Conservation (phyloP, 1,140 invertebrate genomes). For the Caerostris extrusa region DNA sequence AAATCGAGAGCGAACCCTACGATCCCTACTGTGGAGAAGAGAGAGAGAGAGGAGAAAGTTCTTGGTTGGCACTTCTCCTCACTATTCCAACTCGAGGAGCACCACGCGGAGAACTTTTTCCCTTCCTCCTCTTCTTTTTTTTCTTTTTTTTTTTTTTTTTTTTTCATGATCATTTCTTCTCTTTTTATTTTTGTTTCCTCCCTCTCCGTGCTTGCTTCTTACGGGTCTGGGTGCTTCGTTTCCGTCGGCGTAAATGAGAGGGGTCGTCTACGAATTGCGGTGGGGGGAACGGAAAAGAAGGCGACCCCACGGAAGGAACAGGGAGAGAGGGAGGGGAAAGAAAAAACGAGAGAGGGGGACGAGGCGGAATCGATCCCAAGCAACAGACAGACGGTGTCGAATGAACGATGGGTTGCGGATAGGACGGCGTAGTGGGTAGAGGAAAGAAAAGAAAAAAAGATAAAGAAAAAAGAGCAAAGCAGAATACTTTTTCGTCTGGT, state of each 20-base stretch:
- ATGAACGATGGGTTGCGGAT: constrained; percentile 12
- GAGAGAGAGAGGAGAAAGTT: constrained; percentile 21
- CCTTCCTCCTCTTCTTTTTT: not conserved
- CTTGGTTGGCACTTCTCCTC: constrained; percentile 30
- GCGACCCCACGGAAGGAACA: not conserved
- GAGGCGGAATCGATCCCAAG: not conserved
- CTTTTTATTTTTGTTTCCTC: not conserved
- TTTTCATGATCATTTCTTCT: not conserved
- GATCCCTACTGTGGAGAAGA: not conserved
- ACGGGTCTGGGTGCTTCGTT: constrained; percentile 37
- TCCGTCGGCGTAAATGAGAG: constrained; percentile 48
- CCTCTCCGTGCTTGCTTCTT: not conserved
- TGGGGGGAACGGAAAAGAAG: not conserved
- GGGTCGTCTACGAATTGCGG: constrained; percentile 24
- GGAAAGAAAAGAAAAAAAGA: not conserved
- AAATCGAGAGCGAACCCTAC: not conserved
- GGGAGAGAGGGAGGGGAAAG: not conserved
- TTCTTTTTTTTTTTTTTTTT: constrained; percentile 77
- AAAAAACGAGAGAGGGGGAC: not conserved
- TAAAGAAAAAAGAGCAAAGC: not conserved
- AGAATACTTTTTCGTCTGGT: not conserved
- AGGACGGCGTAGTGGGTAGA: not conserved
- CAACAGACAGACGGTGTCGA: constrained; percentile 36
- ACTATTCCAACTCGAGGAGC: not conserved
- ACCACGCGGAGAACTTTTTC: not conserved